Evolutionary conservation across 35 echinoderm and acorn worm species (phyloP).

Genomic region (Antedon bifida): DNA sequence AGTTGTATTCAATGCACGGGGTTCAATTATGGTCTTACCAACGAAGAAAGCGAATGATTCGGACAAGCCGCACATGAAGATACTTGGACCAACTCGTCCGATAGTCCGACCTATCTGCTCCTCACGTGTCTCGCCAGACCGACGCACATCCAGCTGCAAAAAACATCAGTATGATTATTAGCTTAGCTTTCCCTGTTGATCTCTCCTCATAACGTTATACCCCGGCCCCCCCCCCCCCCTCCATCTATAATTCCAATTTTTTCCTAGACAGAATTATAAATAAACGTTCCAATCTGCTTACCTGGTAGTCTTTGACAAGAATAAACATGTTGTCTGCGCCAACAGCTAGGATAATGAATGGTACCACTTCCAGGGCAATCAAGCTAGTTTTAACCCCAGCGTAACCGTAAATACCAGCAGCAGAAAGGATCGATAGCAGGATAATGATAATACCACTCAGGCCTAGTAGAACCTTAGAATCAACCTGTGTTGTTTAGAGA

Average conservation of each 20-base stretch:
- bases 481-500: constrained; percentile 26
- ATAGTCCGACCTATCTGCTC: constrained; percentile 55
- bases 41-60: constrained; percentile 69
- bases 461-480: constrained; percentile 52
- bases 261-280: too few species aligned
- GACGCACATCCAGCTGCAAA: constrained; percentile 28
- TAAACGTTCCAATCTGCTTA: not conserved
- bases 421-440: constrained; percentile 34
- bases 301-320: constrained; percentile 57
- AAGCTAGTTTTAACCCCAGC: constrained; percentile 37
- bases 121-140: constrained; percentile 30
- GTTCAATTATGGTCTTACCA: constrained; percentile 11
- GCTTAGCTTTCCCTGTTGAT: too few species aligned
- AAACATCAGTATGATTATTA: not conserved
- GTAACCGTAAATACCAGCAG: constrained; percentile 54
- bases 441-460: constrained; percentile 49
- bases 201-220: too few species aligned
- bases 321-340: constrained; percentile 75
- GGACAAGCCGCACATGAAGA: constrained; percentile 56
- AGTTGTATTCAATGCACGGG: too few species aligned
- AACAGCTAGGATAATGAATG: constrained; percentile 53
- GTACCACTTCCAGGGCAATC: constrained; percentile 63
- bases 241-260: too few species aligned
- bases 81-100: constrained; percentile 51
- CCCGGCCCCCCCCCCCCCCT: too few species aligned